These are phyloP conservation scores for Dendrocopos noguchii DNA, from an alignment of 2,113 vertebrate genomes.

Conservation along the genomic window DNA sequence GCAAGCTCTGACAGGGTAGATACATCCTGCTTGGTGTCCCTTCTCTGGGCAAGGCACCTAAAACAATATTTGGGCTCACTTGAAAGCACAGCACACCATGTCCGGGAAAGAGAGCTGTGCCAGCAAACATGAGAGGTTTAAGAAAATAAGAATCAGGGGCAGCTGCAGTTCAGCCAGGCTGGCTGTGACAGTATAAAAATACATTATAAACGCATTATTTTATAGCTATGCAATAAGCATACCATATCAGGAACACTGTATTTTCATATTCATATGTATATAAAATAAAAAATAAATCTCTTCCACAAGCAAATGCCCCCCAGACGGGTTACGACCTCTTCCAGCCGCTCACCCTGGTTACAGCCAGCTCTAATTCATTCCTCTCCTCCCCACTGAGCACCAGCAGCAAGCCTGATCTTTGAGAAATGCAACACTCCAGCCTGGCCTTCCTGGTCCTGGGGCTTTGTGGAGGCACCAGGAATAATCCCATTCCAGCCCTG, in stretches of 20 bases:
- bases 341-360: neutral
- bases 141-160: neutral
- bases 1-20: neutral
- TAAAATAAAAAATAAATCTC: neutral
- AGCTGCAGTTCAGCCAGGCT: neutral
- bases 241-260: neutral
- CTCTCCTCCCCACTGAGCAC: neutral
- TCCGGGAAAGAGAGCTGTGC: accelerated
- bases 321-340: neutral
- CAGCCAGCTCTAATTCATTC: neutral
- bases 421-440: neutral
- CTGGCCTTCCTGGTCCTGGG: neutral
- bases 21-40: neutral
- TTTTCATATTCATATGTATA: neutral
- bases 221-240: neutral
- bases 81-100: accelerated
- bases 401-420: neutral
- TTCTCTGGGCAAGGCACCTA: conserved; percentile 8
- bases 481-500: neutral
- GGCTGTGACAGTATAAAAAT: neutral
- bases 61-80: conserved; percentile 39
- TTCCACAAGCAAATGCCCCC: neutral
- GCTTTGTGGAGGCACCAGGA: neutral
- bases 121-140: neutral
- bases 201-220: neutral